Evolutionary conservation across 2,888 invertebrate genomes (phyloP).

Genomic region (Papilio gigon): DNA sequence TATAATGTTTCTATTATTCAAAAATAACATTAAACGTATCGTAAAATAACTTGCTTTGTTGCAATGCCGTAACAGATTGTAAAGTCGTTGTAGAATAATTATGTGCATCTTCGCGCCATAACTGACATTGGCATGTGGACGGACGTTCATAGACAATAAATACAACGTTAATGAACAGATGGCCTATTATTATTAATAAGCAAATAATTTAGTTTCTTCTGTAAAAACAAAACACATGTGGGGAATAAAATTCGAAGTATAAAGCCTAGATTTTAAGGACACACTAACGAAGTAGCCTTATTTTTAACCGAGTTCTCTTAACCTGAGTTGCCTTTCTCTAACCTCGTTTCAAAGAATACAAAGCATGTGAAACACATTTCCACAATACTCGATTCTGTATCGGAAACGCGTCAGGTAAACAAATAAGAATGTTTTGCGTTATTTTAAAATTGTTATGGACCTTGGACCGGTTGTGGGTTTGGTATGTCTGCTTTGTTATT

Average conservation of each 20-base stretch:
- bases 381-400: conserved; percentile 9
- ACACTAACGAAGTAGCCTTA: conserved; percentile 6
- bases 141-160: conserved; percentile 2
- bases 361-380: conserved; percentile 6
- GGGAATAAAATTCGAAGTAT: background rate
- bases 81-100: background rate
- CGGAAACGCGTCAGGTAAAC: conserved; percentile 18
- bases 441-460: conserved; percentile 32
- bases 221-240: background rate
- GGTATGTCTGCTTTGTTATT: conserved; percentile 1
- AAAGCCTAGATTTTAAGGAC: conserved; percentile 12
- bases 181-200: background rate
- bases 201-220: background rate
- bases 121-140: conserved; percentile 19
- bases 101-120: conserved; percentile 19
- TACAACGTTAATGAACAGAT: background rate
- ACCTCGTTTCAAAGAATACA: conserved; percentile 24
- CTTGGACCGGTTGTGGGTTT: conserved; percentile 29
- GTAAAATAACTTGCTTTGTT: conserved; percentile 21
- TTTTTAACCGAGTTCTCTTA: conserved; percentile 25
- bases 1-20: background rate
- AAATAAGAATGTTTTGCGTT: conserved; percentile 19
- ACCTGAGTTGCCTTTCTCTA: conserved; percentile 25
- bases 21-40: background rate
- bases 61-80: conserved; percentile 1